Conservation (phyloP, 2,113 vertebrate genomes). For the Otolemur garnettii region DNA sequence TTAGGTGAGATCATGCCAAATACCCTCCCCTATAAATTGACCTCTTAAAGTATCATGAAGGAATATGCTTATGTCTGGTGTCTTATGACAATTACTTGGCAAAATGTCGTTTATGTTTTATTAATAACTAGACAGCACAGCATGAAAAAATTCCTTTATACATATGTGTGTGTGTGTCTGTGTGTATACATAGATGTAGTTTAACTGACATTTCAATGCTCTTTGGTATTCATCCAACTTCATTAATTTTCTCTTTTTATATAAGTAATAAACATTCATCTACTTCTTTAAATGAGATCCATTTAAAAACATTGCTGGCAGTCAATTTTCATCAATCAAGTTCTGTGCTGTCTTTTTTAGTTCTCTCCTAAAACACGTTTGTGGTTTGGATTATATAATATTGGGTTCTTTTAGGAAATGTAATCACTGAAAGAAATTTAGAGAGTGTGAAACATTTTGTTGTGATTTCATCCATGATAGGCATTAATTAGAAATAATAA, state of each 20-base stretch:
- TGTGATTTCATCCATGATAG: not conserved
- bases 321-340: slow-evolving; percentile 21
- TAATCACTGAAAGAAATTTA: slow-evolving; percentile 7
- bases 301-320: slow-evolving; percentile 42
- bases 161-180: not conserved
- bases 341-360: not conserved
- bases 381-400: slow-evolving; percentile 18
- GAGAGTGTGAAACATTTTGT: not conserved
- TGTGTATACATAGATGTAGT: not conserved
- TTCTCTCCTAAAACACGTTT: not conserved
- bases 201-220: slow-evolving; percentile 37
- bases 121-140: not conserved
- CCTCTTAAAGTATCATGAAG: not conserved
- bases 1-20: too few species aligned
- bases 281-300: slow-evolving; percentile 41
- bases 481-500: not conserved
- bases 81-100: not conserved
- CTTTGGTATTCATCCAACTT: slow-evolving; percentile 18
- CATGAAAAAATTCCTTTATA: not conserved
- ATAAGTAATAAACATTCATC: not conserved
- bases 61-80: not conserved
- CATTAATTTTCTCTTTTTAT: not conserved
- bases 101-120: not conserved
- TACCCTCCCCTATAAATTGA: not conserved
- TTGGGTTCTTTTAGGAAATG: not conserved